Base-by-base conservation (phyloP, 2,113 vertebrate genomes). In the Myxocyprinus asiaticus region DNA sequence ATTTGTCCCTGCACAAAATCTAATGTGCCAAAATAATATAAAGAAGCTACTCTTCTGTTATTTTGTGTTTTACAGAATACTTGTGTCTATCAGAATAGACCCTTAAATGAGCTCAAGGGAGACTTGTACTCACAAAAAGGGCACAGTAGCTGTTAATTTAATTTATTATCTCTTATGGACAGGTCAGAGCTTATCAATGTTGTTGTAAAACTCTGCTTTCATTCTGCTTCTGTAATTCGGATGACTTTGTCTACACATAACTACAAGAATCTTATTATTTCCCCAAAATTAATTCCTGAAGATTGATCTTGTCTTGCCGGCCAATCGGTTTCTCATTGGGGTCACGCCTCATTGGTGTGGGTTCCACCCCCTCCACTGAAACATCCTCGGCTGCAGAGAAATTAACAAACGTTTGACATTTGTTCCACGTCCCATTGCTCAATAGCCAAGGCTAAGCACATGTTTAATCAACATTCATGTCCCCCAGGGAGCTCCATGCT, bases 391-490 rank as follows among this genome's bases (percentile, higher is more conserved):
- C 74, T 71, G 83, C 61, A 45, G 81, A 62, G 77, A 87, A 87
- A 88, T 88, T 79, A 87, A 88, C 79, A 86, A 88, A 87, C 85
- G 59, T 81, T 88, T 89, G 87, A 88, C 86, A 89, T 87, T 89
- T 77, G 85, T 83, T 83, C 86, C 85, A 81, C 55, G 71, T 85
- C 85, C 85, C 86, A 86, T 87, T 86, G 85, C 84, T 89, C 86
- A 88, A 81, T 86, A 88, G 85, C 85, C 82, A 84, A 87, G 85
- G 87, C 85, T 87, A 86, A 89, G 85, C 86, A 89, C 87, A 89
- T 89, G 88, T 87, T 89, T 89, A 89, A 90, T 89, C 86, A 90
- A 89, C 85, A 88, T 88, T 87, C 83, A 88, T 87, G 83, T 84
- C 80, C 89, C 80, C 84, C 2, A 80, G 87, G 87, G 88, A 88